These are phyloP conservation scores for Saccostrea echinata DNA, from an alignment of 1,140 invertebrate genomes.

Conservation along the genomic window DNA sequence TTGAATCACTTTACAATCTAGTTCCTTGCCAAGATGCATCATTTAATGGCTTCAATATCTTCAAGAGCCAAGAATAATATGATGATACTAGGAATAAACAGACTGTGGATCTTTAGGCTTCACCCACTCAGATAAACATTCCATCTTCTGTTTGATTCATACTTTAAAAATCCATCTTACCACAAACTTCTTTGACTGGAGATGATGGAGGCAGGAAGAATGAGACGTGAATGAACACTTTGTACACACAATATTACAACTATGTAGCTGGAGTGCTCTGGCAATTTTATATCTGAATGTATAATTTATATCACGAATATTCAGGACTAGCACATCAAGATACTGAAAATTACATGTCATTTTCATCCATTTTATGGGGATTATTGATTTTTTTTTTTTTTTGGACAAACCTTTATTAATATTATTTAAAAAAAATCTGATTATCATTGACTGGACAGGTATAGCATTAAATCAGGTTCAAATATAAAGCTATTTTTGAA, in stretches of 20 bases:
- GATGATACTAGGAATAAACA: slow-evolving; percentile 15
- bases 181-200: slow-evolving; percentile 14
- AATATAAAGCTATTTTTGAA: too few species aligned
- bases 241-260: not conserved
- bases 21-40: slow-evolving; percentile 29
- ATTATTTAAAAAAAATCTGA: not conserved
- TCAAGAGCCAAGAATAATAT: slow-evolving; percentile 35
- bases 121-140: slow-evolving; percentile 36
- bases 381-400: not conserved
- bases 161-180: slow-evolving; percentile 29
- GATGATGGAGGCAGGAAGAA: not conserved
- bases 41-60: slow-evolving; percentile 39
- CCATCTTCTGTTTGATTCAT: slow-evolving; percentile 23
- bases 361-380: not conserved
- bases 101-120: not conserved
- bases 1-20: slow-evolving; percentile 33
- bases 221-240: not conserved
- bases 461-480: too few species aligned
- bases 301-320: not conserved
- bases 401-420: not conserved
- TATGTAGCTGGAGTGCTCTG: not conserved
- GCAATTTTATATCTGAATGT: not conserved
- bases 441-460: not conserved
- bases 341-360: not conserved
- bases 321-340: not conserved